Evolutionary conservation across 2,888 invertebrate genomes (phyloP).

Genomic region (Epinotia brunnichana): DNA sequence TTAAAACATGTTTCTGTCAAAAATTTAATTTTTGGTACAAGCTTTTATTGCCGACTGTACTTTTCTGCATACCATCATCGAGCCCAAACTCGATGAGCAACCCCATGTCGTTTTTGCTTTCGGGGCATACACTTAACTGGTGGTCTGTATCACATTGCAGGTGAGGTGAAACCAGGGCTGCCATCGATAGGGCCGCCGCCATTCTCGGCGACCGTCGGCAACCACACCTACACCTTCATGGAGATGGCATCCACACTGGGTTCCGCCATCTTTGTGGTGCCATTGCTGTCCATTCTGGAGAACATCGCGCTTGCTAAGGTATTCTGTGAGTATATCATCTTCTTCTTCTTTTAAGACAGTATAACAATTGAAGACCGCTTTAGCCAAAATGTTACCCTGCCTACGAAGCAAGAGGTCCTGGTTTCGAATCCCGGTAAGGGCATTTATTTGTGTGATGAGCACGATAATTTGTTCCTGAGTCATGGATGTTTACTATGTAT

Average conservation of each 20-base stretch:
- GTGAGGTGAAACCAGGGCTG: conserved; percentile 88
- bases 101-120: neutral
- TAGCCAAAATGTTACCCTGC: no score
- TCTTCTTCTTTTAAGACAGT: neutral
- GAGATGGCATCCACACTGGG: conserved; percentile 92
- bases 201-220: conserved; percentile 86
- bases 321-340: conserved; percentile 82
- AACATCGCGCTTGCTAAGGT: conserved; percentile 98
- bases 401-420: no score
- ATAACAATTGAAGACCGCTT: no score
- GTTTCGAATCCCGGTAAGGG: no score
- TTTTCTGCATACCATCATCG: no score
- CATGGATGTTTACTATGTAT: no score
- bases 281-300: conserved; percentile 95
- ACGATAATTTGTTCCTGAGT: no score
- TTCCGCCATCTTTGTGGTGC: conserved; percentile 92
- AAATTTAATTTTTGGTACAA: no score
- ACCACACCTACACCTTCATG: conserved; percentile 85
- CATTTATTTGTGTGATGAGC: no score
- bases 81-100: no score
- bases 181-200: conserved; percentile 86
- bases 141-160: conserved; percentile 64
- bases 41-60: no score
- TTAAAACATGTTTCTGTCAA: no score
- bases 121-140: neutral